Evolutionary conservation across 2,797 vertebrate species (phyloP).

Genomic region (Holocentrus rufus): DNA sequence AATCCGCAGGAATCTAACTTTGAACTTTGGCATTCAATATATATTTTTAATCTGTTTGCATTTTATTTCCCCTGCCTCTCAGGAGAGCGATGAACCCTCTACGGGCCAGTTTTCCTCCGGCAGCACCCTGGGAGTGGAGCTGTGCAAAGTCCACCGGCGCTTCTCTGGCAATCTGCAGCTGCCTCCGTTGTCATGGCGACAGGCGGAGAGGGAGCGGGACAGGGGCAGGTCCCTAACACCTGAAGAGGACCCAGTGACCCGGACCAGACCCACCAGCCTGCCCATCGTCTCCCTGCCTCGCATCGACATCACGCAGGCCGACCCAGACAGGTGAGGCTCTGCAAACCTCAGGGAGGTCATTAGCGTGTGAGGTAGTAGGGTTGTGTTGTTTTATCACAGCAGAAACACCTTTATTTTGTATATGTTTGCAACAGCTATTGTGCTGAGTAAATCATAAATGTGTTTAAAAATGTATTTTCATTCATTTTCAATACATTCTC

Average conservation of each 20-base stretch:
- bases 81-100: constrained; percentile 86
- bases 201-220: constrained; percentile 83
- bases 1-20: neutral
- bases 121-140: constrained; percentile 87
- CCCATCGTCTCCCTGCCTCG: constrained; percentile 86
- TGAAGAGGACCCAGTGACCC: constrained; percentile 80
- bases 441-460: too few relatives aligned
- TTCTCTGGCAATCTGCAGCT: constrained; percentile 93
- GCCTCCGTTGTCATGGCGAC: constrained; percentile 92
- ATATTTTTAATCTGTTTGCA: neutral
- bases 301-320: constrained; percentile 92
- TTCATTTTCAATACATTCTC: too few relatives aligned
- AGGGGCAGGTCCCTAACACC: constrained; percentile 80
- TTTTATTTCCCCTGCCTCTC: constrained; percentile 2
- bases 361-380: too few relatives aligned
- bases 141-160: constrained; percentile 88
- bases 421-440: too few relatives aligned
- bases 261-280: constrained; percentile 88
- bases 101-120: constrained; percentile 82
- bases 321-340: constrained; percentile 86
- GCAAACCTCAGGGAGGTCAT: neutral
- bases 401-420: neutral
- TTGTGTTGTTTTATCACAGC: too few relatives aligned
- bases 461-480: too few relatives aligned
- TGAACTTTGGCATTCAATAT: neutral